A percentile compares a stretch with the other conserved stretches of the same genome.
These are phyloP conservation scores for Pyrrhia umbra DNA, from an alignment of 2,888 invertebrate genomes.

Conservation along the genomic window DNA sequence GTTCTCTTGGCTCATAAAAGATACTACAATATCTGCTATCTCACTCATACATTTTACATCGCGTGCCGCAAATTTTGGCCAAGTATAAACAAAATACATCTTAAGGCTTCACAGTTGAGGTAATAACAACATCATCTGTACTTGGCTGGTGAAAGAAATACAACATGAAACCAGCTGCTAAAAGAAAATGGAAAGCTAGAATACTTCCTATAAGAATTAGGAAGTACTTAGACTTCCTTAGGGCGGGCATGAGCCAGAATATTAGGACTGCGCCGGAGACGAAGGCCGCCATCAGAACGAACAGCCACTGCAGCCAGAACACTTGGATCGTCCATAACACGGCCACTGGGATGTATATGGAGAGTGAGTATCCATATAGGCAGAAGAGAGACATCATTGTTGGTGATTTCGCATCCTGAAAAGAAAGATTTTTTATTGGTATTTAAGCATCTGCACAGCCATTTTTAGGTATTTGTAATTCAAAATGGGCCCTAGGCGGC, in stretches of 20 bases:
- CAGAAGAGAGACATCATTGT: conserved; percentile 96
- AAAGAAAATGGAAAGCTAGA: conserved; percentile 93
- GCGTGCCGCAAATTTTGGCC: neutral
- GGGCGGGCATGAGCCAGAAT: conserved; percentile 94
- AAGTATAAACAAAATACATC: conserved; percentile 9
- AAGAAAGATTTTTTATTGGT: conserved; percentile 46
- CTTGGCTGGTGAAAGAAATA: conserved; percentile 93
- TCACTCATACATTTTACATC: neutral
- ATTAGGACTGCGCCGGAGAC: conserved; percentile 96
- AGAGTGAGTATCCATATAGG: conserved; percentile 98
- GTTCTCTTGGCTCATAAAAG: too few species aligned
- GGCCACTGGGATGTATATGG: conserved; percentile 98
- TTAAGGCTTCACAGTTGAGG: conserved; percentile 66
- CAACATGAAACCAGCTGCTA: conserved; percentile 96
- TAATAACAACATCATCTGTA: conserved; percentile 38
- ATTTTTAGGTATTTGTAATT: too few species aligned
- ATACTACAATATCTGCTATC: neutral
- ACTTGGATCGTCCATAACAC: conserved; percentile 97
- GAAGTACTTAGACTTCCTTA: conserved; percentile 91
- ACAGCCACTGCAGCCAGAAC: conserved; percentile 95
- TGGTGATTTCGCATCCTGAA: conserved; percentile 90
- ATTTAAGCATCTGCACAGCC: neutral
- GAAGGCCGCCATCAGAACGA: conserved; percentile 95
- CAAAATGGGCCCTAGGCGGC: too few species aligned
- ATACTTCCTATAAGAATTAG: conserved; percentile 89